Percentiles rank a stretch among this genome's conserved stretches.
phyloP scores from a whole-genome alignment of 2,888 invertebrate species.

The Ormyrus nitidulus region DNA sequence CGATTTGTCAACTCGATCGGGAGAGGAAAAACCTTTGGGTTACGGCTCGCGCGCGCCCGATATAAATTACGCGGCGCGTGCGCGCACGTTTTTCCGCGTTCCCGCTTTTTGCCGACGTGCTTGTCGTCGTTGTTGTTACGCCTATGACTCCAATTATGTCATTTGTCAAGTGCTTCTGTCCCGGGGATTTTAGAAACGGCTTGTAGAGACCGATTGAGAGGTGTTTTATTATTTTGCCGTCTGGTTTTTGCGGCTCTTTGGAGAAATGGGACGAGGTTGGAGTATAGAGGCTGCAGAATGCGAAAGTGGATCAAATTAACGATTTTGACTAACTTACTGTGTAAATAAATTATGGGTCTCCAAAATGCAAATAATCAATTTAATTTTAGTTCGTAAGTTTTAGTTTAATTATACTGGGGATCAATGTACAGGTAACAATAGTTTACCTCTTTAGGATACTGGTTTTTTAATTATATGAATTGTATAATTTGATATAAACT shows the following conservation, averaged over 20 bases:
- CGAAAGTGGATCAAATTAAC: background rate
- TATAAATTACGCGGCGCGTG: slow-evolving; percentile 41
- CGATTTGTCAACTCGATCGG: slow-evolving; percentile 48
- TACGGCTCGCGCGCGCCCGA: slow-evolving; percentile 16
- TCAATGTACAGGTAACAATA: no score
- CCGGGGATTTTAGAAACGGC: no score
- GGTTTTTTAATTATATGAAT: no score
- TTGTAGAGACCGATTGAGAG: no score
- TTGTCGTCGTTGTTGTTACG: background rate
- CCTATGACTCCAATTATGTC: background rate
- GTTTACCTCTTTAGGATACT: no score
- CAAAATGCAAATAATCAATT: no score
- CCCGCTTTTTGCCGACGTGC: slow-evolving; percentile 1
- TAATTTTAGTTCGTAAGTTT: no score
- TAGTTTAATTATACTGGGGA: no score
- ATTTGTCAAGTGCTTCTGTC: background rate
- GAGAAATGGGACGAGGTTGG: background rate
- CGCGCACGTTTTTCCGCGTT: slow-evolving; percentile 11
- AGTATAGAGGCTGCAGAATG: background rate
- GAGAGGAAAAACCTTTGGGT: slow-evolving; percentile 6
- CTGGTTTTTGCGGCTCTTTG: background rate
- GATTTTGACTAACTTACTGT: no score
- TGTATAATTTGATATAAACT: no score
- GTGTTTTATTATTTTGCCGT: background rate
- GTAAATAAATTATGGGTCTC: no score